Percentiles rank a stretch among this genome's conserved stretches.
These are phyloP conservation scores for Augiades crinisus DNA, from an alignment of 2,888 invertebrate species.

Conservation along the genomic window DNA sequence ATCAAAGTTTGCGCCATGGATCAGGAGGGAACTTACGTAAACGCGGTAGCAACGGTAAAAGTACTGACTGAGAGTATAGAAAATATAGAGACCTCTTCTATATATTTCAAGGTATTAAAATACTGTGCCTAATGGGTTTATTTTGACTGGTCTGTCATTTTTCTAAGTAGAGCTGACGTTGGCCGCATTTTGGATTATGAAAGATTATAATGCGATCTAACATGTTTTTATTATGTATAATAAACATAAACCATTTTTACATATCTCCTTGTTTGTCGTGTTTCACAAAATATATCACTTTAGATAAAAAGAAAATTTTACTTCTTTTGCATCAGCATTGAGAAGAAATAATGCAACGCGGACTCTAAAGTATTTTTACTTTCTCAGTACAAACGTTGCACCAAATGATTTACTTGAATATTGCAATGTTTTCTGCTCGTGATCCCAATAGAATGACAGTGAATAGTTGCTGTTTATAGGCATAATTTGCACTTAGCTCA, in stretches of 20 bases:
- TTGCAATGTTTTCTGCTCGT: conserved; percentile 16
- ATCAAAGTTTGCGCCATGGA: conserved; percentile 70
- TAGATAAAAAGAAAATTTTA: no score
- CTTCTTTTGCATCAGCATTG: neutral
- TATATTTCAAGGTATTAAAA: neutral
- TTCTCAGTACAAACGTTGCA: no score
- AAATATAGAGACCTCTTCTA: conserved; percentile 29
- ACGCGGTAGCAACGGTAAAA: conserved; percentile 50
- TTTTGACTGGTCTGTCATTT: no score
- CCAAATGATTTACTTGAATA: conserved; percentile 30
- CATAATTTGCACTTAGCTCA: conserved; percentile 2
- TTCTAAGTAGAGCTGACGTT: no score
- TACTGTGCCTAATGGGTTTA: neutral
- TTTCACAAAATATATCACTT: no score
- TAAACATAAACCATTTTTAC: no score
- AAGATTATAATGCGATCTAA: no score
- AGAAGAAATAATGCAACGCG: no score
- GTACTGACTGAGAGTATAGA: neutral
- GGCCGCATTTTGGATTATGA: no score
- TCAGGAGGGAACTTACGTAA: conserved; percentile 76
- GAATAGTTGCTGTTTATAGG: neutral
- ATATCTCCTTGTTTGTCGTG: no score
- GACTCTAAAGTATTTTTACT: no score
- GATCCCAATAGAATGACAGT: neutral
- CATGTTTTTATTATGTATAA: no score